These are phyloP conservation scores for Anthonomus grandis DNA, from an alignment of 1,140 invertebrate genomes.

Conservation along the genomic window DNA sequence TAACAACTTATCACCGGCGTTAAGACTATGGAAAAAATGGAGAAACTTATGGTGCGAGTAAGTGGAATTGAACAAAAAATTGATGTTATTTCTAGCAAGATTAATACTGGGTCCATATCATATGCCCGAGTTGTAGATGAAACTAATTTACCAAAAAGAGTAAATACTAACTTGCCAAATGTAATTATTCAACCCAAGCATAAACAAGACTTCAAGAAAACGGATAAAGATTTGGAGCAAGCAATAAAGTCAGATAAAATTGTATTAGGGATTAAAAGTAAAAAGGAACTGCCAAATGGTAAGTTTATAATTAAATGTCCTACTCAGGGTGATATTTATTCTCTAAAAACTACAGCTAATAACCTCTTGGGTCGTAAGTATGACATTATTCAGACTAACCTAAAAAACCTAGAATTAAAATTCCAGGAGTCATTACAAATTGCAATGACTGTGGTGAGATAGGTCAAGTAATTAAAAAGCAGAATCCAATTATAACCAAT, in stretches of 20 bases:
- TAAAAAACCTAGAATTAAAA: no score
- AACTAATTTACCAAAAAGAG: background rate
- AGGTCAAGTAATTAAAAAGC: conserved; percentile 1
- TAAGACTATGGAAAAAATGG: background rate
- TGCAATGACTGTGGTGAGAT: no score
- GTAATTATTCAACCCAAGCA: background rate
- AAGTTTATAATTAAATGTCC: background rate
- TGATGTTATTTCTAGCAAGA: background rate
- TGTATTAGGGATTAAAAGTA: background rate
- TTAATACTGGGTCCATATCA: no score
- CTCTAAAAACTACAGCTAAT: no score
- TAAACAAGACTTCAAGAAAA: no score
- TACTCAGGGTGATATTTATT: no score
- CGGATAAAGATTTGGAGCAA: no score
- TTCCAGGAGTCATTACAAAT: no score
- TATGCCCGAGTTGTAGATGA: background rate
- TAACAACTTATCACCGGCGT: background rate
- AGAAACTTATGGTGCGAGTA: background rate
- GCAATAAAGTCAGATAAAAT: no score
- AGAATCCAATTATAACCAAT: background rate
- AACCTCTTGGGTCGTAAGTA: no score
- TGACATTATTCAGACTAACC: no score
- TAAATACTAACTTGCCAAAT: background rate
- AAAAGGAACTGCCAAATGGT: background rate
- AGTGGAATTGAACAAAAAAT: background rate